phyloP scores from a whole-genome alignment of 1,140 invertebrate genomes.

The Formica exsecta region DNA sequence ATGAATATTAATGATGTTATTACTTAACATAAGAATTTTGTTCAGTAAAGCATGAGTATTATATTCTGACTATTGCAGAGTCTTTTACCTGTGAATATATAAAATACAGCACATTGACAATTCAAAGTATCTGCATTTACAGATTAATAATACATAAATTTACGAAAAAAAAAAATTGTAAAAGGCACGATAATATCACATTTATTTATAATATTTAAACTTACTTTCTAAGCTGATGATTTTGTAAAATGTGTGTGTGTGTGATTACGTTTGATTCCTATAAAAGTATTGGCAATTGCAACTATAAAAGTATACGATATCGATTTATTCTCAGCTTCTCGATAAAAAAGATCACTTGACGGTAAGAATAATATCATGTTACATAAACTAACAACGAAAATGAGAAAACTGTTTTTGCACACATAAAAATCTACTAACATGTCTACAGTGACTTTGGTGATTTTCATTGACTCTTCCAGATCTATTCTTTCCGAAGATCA shows the following conservation, averaged over 20 bases:
- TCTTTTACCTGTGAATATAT: conserved; percentile 5
- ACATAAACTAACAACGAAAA: conserved; percentile 5
- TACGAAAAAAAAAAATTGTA: conserved; percentile 54
- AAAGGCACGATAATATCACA: conserved; percentile 79
- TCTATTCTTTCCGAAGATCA: conserved; percentile 31
- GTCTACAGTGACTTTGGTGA: conserved; percentile 62
- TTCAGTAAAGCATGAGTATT: conserved; percentile 48
- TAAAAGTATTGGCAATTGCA: not conserved
- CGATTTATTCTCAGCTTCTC: not conserved
- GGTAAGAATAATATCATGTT: not conserved
- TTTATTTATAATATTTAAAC: conserved; percentile 65
- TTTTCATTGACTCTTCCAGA: conserved; percentile 28
- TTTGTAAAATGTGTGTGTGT: conserved; percentile 45
- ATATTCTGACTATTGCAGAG: conserved; percentile 19
- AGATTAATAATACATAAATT: conserved; percentile 62
- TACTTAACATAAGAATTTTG: conserved; percentile 66
- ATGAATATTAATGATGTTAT: not conserved
- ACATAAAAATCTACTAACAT: not conserved
- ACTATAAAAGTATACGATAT: not conserved
- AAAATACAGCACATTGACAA: conserved; percentile 36
- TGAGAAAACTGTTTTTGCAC: not conserved
- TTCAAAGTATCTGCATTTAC: conserved; percentile 41
- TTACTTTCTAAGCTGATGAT: conserved; percentile 24
- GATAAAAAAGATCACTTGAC: conserved; percentile 6
- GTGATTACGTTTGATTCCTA: conserved; percentile 14